A percentile compares a stretch with the other conserved stretches of the same genome.
phyloP scores from a whole-genome alignment of 2,113 vertebrate genomes.

The Prionailurus bengalensis region DNA sequence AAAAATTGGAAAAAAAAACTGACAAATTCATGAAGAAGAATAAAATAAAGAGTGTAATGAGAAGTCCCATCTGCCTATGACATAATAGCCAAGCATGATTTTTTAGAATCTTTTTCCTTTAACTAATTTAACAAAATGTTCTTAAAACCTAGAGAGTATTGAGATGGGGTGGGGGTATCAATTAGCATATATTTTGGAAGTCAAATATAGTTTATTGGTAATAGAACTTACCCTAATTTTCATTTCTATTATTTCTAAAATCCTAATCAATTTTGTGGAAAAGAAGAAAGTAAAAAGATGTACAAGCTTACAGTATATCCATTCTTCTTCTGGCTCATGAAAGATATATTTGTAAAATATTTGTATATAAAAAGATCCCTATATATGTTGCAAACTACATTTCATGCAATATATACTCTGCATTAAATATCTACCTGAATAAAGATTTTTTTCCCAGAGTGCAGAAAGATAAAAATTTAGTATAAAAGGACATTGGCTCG shows the following conservation, averaged over 20 bases:
- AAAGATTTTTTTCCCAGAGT: slow-evolving; percentile 35
- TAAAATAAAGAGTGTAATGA: slow-evolving; percentile 76
- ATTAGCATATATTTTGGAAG: slow-evolving; percentile 54
- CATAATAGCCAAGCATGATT: slow-evolving; percentile 78
- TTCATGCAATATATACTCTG: slow-evolving; percentile 69
- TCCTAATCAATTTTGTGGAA: slow-evolving; percentile 42
- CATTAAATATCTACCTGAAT: slow-evolving; percentile 76
- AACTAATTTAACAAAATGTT: slow-evolving; percentile 79
- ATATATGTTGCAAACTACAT: slow-evolving; percentile 58
- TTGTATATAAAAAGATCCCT: slow-evolving; percentile 72
- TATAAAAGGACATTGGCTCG: slow-evolving; percentile 85
- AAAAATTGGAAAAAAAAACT: slow-evolving; percentile 54
- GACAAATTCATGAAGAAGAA: slow-evolving; percentile 77
- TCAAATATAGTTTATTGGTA: slow-evolving; percentile 45
- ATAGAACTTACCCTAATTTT: slow-evolving; percentile 50
- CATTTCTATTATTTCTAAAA: slow-evolving; percentile 66
- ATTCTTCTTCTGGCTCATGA: slow-evolving; percentile 62
- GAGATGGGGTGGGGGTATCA: background rate
- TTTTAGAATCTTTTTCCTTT: slow-evolving; percentile 72
- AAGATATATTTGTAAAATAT: slow-evolving; percentile 80
- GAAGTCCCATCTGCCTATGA: slow-evolving; percentile 79
- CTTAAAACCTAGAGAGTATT: slow-evolving; percentile 71
- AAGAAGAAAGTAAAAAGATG: slow-evolving; percentile 39
- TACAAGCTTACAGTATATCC: slow-evolving; percentile 48
- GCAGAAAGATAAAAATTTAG: slow-evolving; percentile 70